Conservation (phyloP, 2,888 invertebrate species). For the Beris morrisii region DNA sequence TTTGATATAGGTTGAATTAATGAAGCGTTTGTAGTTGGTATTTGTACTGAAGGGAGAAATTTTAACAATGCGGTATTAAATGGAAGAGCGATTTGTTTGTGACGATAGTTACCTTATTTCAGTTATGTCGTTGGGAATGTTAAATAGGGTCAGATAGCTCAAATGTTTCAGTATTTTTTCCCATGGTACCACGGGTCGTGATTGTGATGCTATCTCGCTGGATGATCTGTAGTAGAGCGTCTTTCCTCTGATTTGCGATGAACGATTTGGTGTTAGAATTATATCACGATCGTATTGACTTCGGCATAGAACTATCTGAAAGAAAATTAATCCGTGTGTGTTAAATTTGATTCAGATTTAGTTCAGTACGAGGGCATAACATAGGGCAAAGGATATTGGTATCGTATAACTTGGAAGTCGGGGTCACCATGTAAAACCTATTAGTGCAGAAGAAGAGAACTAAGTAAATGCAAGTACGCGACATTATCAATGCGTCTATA, state of each 20-base stretch:
- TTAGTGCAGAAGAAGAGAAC: no score
- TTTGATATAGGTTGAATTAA: constrained; percentile 47
- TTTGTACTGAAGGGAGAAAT: constrained; percentile 40
- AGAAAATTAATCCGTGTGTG: background rate
- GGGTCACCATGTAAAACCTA: no score
- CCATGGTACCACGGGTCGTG: constrained; percentile 58
- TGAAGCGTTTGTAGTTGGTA: constrained; percentile 49
- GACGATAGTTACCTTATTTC: constrained; percentile 47
- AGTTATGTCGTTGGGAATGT: constrained; percentile 45
- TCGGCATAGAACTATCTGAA: constrained; percentile 15
- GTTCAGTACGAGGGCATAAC: no score
- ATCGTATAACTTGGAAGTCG: no score
- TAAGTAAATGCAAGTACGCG: no score
- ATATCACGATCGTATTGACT: constrained; percentile 49
- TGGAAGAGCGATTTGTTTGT: background rate
- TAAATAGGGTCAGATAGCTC: constrained; percentile 63
- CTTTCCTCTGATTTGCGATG: constrained; percentile 48
- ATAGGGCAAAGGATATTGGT: no score
- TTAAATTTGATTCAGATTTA: no score
- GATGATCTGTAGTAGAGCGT: constrained; percentile 49
- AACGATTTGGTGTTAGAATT: constrained; percentile 51
- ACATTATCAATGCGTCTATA: no score
- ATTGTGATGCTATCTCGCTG: constrained; percentile 14
- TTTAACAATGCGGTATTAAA: constrained; percentile 1
- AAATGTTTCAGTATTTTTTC: constrained; percentile 70